These are phyloP conservation scores for Python bivittatus DNA, from an alignment of 2,113 vertebrate species.

Conservation along the genomic window DNA sequence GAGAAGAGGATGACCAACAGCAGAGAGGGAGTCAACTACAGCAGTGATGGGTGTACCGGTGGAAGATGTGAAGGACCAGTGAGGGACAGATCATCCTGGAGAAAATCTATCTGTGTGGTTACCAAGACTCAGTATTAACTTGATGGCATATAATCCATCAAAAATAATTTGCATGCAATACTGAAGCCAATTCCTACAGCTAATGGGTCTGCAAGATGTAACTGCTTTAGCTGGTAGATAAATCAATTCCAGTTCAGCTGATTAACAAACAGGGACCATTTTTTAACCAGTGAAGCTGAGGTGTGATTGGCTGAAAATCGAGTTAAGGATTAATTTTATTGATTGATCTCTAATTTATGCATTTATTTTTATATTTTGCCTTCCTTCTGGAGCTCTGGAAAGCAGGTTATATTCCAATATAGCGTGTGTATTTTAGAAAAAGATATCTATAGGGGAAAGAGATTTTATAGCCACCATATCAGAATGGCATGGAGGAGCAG, in stretches of 20 bases:
- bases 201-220: background rate
- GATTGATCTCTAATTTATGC: background rate
- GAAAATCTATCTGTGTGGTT: background rate
- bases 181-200: background rate
- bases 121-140: background rate
- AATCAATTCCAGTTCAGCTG: background rate
- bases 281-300: background rate
- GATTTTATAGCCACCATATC: background rate
- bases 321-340: background rate
- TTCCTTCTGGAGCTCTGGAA: background rate
- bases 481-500: background rate
- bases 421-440: background rate
- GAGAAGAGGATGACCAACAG: background rate
- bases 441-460: background rate
- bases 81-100: background rate
- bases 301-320: background rate
- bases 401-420: background rate
- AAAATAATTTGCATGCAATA: background rate
- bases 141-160: background rate
- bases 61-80: background rate
- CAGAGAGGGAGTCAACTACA: background rate
- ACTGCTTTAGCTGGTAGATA: background rate
- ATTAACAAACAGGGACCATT: background rate
- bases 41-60: background rate
- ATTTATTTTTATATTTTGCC: background rate